These are phyloP conservation scores for Lypha dubia DNA, from an alignment of 2,888 invertebrate genomes.

Conservation along the genomic window DNA sequence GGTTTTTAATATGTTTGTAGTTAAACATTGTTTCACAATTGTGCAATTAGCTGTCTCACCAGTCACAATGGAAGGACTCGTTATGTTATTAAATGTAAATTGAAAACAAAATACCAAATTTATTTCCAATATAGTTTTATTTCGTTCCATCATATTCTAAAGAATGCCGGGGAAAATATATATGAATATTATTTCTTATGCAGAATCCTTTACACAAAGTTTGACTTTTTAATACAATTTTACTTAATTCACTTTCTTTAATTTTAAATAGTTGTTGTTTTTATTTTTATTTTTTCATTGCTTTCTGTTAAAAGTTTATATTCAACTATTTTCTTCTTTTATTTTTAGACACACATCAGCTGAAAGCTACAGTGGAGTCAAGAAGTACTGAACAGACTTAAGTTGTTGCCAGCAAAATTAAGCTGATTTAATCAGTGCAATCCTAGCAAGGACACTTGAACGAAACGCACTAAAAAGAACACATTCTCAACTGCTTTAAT, in stretches of 20 bases:
- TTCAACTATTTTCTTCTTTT: constrained; percentile 10
- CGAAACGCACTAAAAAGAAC: constrained; percentile 30
- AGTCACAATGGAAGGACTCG: no score
- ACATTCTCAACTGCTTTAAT: constrained; percentile 35
- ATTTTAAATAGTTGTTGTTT: constrained; percentile 14
- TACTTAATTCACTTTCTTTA: constrained; percentile 51
- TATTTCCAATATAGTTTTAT: not conserved
- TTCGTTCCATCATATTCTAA: not conserved
- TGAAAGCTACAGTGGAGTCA: constrained; percentile 51
- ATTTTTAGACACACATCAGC: constrained; percentile 50
- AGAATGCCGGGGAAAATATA: not conserved
- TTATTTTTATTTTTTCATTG: constrained; percentile 21
- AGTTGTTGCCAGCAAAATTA: constrained; percentile 12
- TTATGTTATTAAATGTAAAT: no score
- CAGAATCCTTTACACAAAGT: constrained; percentile 42
- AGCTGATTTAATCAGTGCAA: constrained; percentile 30
- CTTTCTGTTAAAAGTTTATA: constrained; percentile 41
- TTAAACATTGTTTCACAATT: no score
- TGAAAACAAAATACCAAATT: no score
- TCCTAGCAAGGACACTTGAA: constrained; percentile 5
- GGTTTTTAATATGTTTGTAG: no score
- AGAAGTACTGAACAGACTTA: constrained; percentile 18
- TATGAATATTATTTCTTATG: not conserved
- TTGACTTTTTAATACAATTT: constrained; percentile 66
- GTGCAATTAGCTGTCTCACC: no score